These are phyloP conservation scores for Chaetogeoica ovagalla DNA, from an alignment of 2,888 invertebrate species.

Conservation along the genomic window DNA sequence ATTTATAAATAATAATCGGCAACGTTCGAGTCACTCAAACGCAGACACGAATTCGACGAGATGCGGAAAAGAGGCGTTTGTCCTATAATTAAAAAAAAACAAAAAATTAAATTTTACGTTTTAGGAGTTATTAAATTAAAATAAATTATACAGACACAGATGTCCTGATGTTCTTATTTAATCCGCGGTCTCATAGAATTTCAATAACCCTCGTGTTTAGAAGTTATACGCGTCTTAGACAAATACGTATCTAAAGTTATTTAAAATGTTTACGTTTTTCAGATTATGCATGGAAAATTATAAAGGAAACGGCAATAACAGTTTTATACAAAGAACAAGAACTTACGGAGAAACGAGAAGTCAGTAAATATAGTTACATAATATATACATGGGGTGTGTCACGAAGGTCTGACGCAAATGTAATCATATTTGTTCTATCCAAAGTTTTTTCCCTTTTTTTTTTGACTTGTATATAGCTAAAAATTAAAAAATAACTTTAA, in stretches of 20 bases:
- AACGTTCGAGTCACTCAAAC: neutral
- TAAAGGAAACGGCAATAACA: conserved; percentile 71
- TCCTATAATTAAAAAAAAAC: neutral
- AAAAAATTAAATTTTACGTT: neutral
- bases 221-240: no score
- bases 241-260: neutral
- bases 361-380: conserved; percentile 30
- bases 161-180: neutral
- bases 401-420: neutral
- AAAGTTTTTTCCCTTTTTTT: no score
- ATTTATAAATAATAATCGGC: neutral
- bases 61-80: neutral
- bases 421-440: no score
- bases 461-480: no score
- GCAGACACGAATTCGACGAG: neutral
- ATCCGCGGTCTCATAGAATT: no score
- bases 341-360: conserved; percentile 49
- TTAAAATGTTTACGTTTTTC: conserved; percentile 65
- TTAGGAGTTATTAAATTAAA: neutral
- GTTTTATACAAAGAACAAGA: conserved; percentile 47
- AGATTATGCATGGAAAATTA: conserved; percentile 85
- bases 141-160: neutral
- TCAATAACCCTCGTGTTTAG: no score
- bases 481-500: no score
- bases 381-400: neutral